These are phyloP conservation scores for Nephrotoma guestfalica DNA, from an alignment of 2,888 invertebrate species.

Conservation along the genomic window DNA sequence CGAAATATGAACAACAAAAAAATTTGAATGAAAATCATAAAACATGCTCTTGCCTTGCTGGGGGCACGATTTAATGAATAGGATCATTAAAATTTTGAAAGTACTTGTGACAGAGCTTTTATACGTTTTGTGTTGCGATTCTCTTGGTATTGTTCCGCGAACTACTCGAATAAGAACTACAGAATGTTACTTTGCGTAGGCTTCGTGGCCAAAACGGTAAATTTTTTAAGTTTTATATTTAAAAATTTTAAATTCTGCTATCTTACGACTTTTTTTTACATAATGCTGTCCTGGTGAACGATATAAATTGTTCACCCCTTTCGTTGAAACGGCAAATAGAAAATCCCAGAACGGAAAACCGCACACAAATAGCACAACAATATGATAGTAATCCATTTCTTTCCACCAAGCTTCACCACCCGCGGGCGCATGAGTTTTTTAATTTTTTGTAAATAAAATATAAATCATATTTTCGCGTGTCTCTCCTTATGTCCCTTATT, in stretches of 20 bases:
- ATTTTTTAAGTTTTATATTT: neutral
- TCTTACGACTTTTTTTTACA: neutral
- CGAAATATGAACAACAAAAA: neutral
- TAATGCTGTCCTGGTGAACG: neutral
- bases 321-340: neutral
- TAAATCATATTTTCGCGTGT: neutral
- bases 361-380: neutral
- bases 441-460: neutral
- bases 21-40: neutral
- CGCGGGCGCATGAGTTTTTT: neutral
- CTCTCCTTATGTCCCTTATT: neutral
- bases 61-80: neutral
- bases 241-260: neutral
- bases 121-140: neutral
- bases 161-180: too few species aligned
- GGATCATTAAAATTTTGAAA: neutral
- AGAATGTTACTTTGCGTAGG: neutral
- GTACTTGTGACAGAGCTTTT: neutral
- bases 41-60: neutral
- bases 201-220: neutral
- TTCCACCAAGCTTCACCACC: neutral
- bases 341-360: neutral
- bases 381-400: neutral
- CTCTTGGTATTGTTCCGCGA: neutral
- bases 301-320: neutral